A percentile compares a stretch with the other conserved stretches of the same genome.
Conservation (phyloP, 92 coral and sea anemone species). For the Zoanthus sansibaricus region DNA sequence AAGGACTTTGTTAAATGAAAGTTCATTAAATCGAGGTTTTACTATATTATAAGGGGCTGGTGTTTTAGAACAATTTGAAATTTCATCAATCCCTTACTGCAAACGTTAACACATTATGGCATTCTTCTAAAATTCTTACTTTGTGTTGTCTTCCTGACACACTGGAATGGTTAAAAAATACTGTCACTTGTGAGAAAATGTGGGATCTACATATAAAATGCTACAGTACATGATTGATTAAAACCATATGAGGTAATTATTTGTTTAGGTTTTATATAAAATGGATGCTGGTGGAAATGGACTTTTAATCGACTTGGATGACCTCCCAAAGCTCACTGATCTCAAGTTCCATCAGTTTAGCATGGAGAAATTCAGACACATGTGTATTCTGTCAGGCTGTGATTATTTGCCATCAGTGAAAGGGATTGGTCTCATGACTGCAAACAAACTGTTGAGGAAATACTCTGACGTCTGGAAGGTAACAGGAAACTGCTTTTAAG, state of each 20-base stretch:
- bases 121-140: background rate
- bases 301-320: slow-evolving; percentile 74
- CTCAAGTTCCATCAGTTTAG: slow-evolving; percentile 92
- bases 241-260: no score
- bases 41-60: background rate
- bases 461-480: slow-evolving; percentile 89
- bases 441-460: slow-evolving; percentile 83
- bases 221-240: no score
- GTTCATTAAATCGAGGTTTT: no score
- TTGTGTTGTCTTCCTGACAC: background rate
- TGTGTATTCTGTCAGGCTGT: slow-evolving; percentile 98
- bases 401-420: slow-evolving; percentile 95
- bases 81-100: background rate
- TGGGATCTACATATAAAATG: background rate
- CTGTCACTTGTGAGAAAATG: background rate
- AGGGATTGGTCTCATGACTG: slow-evolving; percentile 92
- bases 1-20: no score
- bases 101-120: background rate
- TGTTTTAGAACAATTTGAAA: background rate
- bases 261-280: slow-evolving; percentile 86
- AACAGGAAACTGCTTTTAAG: background rate
- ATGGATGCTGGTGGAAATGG: slow-evolving; percentile 96
- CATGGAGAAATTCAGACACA: slow-evolving; percentile 91
- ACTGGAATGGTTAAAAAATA: background rate
- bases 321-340: slow-evolving; percentile 80